Evolutionary conservation across 2,888 invertebrate species (phyloP).

Genomic region (Cerastoderma edule): DNA sequence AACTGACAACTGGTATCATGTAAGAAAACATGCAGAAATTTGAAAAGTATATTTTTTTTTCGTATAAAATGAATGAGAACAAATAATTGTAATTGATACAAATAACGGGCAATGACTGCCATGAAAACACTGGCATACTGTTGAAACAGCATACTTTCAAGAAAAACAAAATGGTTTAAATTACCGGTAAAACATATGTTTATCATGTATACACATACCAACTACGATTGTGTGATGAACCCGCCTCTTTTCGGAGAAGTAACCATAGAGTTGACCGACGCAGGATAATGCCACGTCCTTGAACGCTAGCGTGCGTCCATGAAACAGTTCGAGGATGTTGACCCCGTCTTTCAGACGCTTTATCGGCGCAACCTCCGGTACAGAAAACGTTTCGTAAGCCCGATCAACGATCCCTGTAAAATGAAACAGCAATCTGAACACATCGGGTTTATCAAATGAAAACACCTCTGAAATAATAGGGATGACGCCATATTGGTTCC

Average conservation of each 20-base stretch:
- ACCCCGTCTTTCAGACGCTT: conserved; percentile 75
- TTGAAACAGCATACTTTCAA: no score
- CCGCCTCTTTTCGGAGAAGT: conserved; percentile 81
- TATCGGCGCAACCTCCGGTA: conserved; percentile 76
- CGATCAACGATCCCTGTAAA: conserved; percentile 72
- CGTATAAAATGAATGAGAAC: no score
- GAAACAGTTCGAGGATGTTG: conserved; percentile 84
- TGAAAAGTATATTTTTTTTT: no score
- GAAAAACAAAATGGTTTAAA: background rate
- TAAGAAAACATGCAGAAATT: no score
- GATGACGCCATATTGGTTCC: no score
- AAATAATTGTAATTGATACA: no score
- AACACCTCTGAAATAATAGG: no score
- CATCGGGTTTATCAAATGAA: no score
- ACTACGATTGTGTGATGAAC: conserved; percentile 81
- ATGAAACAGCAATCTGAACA: no score
- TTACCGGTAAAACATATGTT: background rate
- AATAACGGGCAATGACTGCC: no score
- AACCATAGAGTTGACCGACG: conserved; percentile 83
- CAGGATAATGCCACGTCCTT: conserved; percentile 84
- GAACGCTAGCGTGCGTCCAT: conserved; percentile 85
- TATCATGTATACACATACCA: conserved; percentile 62
- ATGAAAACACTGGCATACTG: no score
- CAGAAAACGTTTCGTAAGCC: conserved; percentile 74
- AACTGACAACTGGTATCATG: no score